phyloP scores from a whole-genome alignment of 2,888 invertebrate genomes.

The Heliconius hortense region DNA sequence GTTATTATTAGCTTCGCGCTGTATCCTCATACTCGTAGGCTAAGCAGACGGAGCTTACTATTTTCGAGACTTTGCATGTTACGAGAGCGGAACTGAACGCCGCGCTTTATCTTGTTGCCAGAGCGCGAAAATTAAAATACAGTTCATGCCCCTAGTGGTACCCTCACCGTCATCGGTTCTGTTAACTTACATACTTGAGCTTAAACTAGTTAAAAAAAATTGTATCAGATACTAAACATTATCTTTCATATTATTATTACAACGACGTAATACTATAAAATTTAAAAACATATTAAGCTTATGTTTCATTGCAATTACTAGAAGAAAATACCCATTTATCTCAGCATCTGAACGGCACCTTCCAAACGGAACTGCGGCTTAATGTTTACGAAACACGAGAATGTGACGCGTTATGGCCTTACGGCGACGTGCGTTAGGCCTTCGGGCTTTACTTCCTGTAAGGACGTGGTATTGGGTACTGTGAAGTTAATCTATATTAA shows the following conservation, averaged over 20 bases:
- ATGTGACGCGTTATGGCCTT: constrained; percentile 29
- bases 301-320: constrained; percentile 17
- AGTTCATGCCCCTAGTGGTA: no score
- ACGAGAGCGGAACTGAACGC: no score
- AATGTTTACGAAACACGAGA: constrained; percentile 31
- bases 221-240: not conserved
- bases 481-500: not conserved
- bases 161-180: no score
- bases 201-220: not conserved
- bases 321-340: constrained; percentile 9
- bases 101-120: no score
- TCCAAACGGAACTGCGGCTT: constrained; percentile 18
- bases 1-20: no score
- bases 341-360: constrained; percentile 21
- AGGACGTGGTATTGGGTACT: constrained; percentile 11
- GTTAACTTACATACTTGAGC: no score
- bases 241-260: not conserved
- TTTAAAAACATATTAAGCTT: constrained; percentile 11
- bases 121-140: no score
- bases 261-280: not conserved
- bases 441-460: not conserved
- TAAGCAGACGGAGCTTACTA: no score
- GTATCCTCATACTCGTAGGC: no score
- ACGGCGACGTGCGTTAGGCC: constrained; percentile 25
- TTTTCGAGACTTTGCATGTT: no score